Percentiles rank a stretch among this genome's conserved stretches.
phyloP scores from a whole-genome alignment of 2,888 invertebrate species.

The Apomyelois bistriatella region DNA sequence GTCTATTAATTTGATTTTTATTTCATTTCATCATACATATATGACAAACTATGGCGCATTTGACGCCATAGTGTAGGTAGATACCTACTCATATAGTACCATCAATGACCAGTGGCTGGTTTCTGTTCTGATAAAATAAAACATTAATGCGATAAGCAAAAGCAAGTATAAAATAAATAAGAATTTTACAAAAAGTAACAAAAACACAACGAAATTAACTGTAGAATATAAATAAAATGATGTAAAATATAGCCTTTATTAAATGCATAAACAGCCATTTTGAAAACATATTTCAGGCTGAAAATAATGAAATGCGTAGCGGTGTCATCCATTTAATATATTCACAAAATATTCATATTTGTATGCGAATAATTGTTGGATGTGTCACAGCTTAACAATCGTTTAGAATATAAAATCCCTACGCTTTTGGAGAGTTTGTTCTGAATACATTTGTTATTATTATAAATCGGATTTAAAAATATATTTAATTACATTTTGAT shows the following conservation, averaged over 20 bases:
- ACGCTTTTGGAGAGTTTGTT: not conserved
- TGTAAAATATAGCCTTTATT: conserved; percentile 25
- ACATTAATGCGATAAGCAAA: no score
- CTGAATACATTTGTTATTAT: conserved; percentile 10
- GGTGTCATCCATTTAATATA: not conserved
- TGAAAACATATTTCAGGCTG: conserved; percentile 3
- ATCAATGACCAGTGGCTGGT: no score
- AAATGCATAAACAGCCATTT: conserved; percentile 12
- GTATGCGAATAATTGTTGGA: not conserved
- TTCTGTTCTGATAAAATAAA: no score
- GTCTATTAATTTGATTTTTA: no score
- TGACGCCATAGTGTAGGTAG: no score
- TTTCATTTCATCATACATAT: no score
- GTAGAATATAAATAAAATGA: not conserved
- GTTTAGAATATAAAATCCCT: conserved; percentile 11
- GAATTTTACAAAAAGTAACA: no score
- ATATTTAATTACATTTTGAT: not conserved
- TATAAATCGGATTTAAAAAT: not conserved
- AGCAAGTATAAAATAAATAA: no score
- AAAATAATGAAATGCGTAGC: conserved; percentile 9
- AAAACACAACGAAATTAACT: no score
- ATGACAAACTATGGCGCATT: no score
- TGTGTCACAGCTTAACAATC: conserved; percentile 5
- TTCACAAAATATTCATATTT: conserved; percentile 6
- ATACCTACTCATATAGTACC: no score